Conservation (phyloP, 2,113 vertebrate species). For the Anseranas semipalmata region DNA sequence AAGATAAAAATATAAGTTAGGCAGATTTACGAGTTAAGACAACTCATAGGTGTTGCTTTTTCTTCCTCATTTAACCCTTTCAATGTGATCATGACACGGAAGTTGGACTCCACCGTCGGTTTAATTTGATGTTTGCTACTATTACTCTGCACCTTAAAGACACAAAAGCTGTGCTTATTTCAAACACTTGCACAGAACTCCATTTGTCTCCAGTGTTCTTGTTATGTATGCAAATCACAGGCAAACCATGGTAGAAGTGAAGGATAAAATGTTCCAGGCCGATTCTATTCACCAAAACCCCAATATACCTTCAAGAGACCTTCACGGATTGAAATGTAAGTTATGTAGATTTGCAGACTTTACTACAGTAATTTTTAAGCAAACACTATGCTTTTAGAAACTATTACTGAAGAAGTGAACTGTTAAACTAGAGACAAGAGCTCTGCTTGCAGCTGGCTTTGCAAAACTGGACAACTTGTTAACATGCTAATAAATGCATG, state of each 20-base stretch:
- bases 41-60: not conserved
- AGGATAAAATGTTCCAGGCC: not conserved
- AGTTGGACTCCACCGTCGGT: not conserved
- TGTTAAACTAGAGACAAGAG: not conserved
- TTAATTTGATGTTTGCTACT: not conserved
- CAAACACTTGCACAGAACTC: not conserved
- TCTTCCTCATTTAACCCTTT: not conserved
- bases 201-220: not conserved
- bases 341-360: not conserved
- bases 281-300: not conserved
- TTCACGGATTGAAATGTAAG: not conserved
- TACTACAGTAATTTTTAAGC: not conserved
- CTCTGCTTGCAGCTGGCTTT: not conserved
- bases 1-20: not conserved
- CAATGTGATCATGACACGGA: not conserved
- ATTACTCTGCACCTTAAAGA: not conserved
- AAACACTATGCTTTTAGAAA: not conserved
- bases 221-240: not conserved
- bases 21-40: not conserved
- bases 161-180: not conserved
- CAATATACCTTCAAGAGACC: not conserved
- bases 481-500: constrained; percentile 34
- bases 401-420: not conserved
- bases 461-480: not conserved
- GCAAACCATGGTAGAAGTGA: not conserved